Conservation (phyloP, 1,140 invertebrate genomes). For the Neuroterus valhalla region DNA sequence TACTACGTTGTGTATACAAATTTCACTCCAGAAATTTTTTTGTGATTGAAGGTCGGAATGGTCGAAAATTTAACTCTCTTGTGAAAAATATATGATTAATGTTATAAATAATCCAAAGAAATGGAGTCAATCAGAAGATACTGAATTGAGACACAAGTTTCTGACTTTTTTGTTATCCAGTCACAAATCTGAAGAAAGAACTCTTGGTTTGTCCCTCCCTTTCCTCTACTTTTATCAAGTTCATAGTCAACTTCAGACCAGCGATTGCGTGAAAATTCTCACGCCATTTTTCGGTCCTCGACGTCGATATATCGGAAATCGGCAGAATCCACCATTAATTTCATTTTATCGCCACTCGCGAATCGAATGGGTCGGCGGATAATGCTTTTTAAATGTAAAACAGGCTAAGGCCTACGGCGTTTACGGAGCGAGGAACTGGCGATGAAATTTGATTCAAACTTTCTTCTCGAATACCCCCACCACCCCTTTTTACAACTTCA, state of each 20-base stretch:
- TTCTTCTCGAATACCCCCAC: conserved; percentile 34
- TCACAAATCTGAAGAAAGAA: conserved; percentile 32
- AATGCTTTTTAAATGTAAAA: conserved; percentile 76
- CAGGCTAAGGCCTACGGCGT: conserved; percentile 70
- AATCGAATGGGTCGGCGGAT: conserved; percentile 67
- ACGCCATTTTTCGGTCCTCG: conserved; percentile 39
- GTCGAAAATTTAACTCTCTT: too few relatives aligned
- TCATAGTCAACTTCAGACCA: conserved; percentile 46
- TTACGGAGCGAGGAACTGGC: conserved; percentile 59
- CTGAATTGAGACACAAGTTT: background rate
- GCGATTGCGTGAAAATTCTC: conserved; percentile 53
- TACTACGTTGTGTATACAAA: too few relatives aligned
- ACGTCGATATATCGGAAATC: conserved; percentile 71
- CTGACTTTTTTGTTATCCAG: conserved; percentile 45
- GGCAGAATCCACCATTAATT: conserved; percentile 72
- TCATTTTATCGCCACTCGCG: conserved; percentile 71
- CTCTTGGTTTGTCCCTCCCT: background rate
- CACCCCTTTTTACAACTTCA: conserved; percentile 21
- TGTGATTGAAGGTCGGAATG: too few relatives aligned
- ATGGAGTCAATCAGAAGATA: too few relatives aligned
- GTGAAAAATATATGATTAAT: too few relatives aligned
- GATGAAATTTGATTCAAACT: conserved; percentile 73
- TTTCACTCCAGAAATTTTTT: too few relatives aligned
- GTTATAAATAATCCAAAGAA: too few relatives aligned
- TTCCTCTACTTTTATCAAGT: conserved; percentile 30